Conservation (phyloP, 2,113 vertebrate genomes). For the Lycaon pictus region DNA sequence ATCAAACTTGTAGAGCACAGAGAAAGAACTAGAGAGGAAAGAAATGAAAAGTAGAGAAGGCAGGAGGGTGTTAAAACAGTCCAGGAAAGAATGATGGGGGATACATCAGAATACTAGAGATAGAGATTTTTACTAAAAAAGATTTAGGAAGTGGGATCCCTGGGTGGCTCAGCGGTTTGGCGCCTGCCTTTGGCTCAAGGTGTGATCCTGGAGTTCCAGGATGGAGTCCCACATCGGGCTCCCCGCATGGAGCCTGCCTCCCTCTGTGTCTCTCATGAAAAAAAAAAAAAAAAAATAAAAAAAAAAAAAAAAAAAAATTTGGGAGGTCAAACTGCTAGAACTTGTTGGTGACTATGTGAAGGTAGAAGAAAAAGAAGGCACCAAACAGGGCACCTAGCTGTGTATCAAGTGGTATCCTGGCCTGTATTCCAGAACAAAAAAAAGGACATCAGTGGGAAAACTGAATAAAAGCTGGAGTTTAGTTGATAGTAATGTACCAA, state of each 20-base stretch:
- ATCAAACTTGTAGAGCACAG: not conserved
- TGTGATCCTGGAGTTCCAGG: too few relatives aligned
- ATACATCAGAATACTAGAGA: not conserved
- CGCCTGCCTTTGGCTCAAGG: too few relatives aligned
- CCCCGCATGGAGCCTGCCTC: too few relatives aligned
- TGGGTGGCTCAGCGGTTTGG: too few relatives aligned
- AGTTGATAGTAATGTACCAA: not conserved
- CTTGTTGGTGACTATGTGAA: not conserved
- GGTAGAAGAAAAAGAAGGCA: not conserved
- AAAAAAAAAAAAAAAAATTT: too few relatives aligned
- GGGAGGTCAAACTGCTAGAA: not conserved
- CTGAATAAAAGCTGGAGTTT: not conserved
- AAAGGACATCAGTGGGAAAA: not conserved
- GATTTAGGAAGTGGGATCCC: not conserved
- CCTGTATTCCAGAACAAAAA: not conserved
- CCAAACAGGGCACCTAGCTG: not conserved
- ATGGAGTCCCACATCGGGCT: too few relatives aligned
- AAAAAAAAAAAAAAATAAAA: too few relatives aligned
- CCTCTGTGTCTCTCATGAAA: too few relatives aligned
- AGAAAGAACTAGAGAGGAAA: conserved; percentile 1
- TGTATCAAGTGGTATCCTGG: not conserved
- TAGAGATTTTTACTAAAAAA: not conserved
- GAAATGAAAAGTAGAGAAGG: not conserved
- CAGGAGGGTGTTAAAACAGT: not conserved
- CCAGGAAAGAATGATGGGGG: not conserved